Percentiles rank a stretch among this genome's conserved stretches.
phyloP scores from a whole-genome alignment of 2,797 vertebrate species.

The Psittacula derbiana region DNA sequence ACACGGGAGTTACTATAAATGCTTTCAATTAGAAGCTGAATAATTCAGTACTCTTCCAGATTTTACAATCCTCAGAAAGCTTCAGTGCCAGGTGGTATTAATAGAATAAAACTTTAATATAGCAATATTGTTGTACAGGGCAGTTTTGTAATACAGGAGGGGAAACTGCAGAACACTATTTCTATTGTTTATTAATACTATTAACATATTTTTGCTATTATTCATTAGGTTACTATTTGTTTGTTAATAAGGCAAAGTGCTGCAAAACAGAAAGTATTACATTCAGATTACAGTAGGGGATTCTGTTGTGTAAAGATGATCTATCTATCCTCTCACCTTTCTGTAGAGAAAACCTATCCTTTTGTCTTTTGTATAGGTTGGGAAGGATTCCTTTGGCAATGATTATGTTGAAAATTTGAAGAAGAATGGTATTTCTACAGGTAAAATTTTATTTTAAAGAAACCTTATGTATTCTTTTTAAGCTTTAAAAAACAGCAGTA shows the following conservation, averaged over 20 bases:
- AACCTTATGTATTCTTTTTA: background rate
- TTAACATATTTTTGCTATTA: background rate
- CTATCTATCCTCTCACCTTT: conserved; percentile 66
- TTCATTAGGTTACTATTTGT: background rate
- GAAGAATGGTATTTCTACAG: conserved; percentile 89
- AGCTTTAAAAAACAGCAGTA: background rate
- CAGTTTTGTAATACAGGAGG: background rate
- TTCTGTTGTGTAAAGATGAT: conserved; percentile 47
- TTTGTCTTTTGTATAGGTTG: conserved; percentile 83
- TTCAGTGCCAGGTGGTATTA: background rate
- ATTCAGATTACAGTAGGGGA: conserved; percentile 34
- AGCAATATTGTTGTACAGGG: background rate
- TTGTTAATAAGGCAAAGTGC: background rate
- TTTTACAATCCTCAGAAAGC: background rate
- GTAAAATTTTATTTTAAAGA: conserved; percentile 76
- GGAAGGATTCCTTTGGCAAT: conserved; percentile 95
- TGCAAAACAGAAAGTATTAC: conserved; percentile 15
- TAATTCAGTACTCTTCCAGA: background rate
- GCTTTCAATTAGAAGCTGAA: background rate
- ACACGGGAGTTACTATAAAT: background rate
- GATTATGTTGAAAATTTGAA: conserved; percentile 94
- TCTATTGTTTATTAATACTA: background rate
- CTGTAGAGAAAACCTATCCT: background rate
- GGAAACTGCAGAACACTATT: background rate
- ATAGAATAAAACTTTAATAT: background rate